Evolutionary conservation across 2,113 vertebrate species (phyloP).

Genomic region (Progne subis): DNA sequence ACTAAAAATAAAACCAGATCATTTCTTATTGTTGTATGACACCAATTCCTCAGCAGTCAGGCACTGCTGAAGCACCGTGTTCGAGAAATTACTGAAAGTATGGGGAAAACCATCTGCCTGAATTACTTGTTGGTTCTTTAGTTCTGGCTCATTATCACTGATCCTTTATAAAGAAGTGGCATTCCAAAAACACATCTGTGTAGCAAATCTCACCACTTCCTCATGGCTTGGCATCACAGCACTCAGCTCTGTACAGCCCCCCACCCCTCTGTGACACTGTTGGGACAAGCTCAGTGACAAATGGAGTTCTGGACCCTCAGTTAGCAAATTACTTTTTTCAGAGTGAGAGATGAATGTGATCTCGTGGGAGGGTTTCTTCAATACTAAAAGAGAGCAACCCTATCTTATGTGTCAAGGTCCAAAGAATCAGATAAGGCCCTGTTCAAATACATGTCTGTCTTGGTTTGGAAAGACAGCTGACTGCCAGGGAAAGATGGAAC

Average conservation of each 20-base stretch:
- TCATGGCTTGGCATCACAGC: not conserved
- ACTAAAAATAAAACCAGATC: not conserved
- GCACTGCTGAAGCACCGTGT: not conserved
- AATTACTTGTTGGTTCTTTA: not conserved
- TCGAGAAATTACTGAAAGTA: not conserved
- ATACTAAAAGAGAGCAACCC: not conserved
- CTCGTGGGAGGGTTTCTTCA: not conserved
- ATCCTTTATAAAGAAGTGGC: not conserved
- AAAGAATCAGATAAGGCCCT: not conserved
- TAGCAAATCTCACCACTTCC: not conserved
- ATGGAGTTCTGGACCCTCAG: accelerated
- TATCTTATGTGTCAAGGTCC: not conserved
- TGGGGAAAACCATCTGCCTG: not conserved
- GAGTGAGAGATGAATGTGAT: not conserved
- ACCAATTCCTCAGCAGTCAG: not conserved
- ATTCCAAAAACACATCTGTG: not conserved
- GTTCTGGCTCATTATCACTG: not conserved
- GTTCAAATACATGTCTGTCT: not conserved
- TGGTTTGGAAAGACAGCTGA: no score
- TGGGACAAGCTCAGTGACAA: not conserved
- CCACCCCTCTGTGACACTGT: not conserved
- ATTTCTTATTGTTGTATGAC: not conserved
- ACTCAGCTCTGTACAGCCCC: not conserved
- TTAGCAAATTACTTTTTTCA: not conserved
- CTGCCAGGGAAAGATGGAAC: no score